Base-by-base conservation (phyloP, 1,140 invertebrate species). In the Drosophila kanapiae region DNA sequence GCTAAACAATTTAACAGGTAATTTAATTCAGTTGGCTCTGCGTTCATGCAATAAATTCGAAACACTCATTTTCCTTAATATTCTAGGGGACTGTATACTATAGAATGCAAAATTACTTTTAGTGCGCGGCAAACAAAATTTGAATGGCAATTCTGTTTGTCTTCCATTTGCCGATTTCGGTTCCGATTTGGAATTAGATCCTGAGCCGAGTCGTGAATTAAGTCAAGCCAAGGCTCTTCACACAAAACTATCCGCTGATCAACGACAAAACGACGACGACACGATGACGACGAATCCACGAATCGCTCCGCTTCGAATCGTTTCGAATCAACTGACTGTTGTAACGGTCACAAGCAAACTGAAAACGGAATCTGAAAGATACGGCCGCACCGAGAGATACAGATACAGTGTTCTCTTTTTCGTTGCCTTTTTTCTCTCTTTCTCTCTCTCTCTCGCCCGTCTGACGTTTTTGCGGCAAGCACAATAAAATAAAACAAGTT, bases 311-410 rank as follows among this genome's bases (percentile, higher is more conserved):
- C 38, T 62, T 57, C 53, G 64, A 72, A 69, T 67, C 42, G 61
- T 23, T 57, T 57, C 38, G 68, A 75, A 75, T 81, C 37, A 84
- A 88, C 85, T 90, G 82, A 62, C 74, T 62, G 77, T 78, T 90
- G 69, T 90, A 88, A 88, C 84, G 81, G 85, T 85, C 81, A 64
- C 74, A 78, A 72, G 57, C 84, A 72, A 83, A 81, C 84, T 88
- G 70, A 85, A 70, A 61, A 38, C 27, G 45, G 35, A 58, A 58
- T 62, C 56, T 45, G 33, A 59, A 70, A 71, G 29, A 48, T 48
- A 72, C 13, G 35, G n/a, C 63, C 63, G 40, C 23, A 45, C 63
- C 40, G 58, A 62, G 57, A 64, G 62, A 64, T 64, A 62, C 54
- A 69, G 67, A 69, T 69, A 53, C 67, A 61, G 16, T 18, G 37